phyloP scores from a whole-genome alignment of 2,797 vertebrate species.

The Pampus argenteus region DNA sequence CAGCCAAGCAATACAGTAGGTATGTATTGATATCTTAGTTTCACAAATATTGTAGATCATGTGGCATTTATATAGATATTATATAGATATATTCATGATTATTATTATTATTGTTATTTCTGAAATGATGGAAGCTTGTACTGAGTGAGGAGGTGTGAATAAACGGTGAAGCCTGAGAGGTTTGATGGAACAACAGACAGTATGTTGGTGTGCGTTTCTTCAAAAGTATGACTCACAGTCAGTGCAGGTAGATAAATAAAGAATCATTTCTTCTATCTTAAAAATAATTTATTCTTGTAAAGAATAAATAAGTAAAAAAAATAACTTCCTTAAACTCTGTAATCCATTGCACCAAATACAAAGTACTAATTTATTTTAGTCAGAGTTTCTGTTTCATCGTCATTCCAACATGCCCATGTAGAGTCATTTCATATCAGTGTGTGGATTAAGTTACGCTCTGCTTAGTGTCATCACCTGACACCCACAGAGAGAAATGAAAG shows the following conservation, averaged over 20 bases:
- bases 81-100: no score
- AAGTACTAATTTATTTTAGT: slow-evolving; percentile 35
- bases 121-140: slow-evolving; percentile 19
- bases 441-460: slow-evolving; percentile 30
- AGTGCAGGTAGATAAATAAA: slow-evolving; percentile 11
- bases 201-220: background rate
- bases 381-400: slow-evolving; percentile 28
- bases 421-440: slow-evolving; percentile 21
- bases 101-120: no score
- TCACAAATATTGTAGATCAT: background rate
- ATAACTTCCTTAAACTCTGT: slow-evolving; percentile 13
- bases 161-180: no score
- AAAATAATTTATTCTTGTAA: slow-evolving; percentile 18
- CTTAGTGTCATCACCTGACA: slow-evolving; percentile 48
- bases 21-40: slow-evolving; percentile 8
- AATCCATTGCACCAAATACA: slow-evolving; percentile 18
- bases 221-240: slow-evolving; percentile 1
- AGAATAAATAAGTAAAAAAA: slow-evolving; percentile 32
- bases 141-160: slow-evolving; percentile 13
- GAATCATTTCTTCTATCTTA: background rate
- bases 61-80: no score
- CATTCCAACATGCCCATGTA: slow-evolving; percentile 16
- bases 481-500: slow-evolving; percentile 7
- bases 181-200: no score
- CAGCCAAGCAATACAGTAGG: background rate